Conservation (phyloP, 2,797 vertebrate species). For the Oophaga sylvatica region DNA sequence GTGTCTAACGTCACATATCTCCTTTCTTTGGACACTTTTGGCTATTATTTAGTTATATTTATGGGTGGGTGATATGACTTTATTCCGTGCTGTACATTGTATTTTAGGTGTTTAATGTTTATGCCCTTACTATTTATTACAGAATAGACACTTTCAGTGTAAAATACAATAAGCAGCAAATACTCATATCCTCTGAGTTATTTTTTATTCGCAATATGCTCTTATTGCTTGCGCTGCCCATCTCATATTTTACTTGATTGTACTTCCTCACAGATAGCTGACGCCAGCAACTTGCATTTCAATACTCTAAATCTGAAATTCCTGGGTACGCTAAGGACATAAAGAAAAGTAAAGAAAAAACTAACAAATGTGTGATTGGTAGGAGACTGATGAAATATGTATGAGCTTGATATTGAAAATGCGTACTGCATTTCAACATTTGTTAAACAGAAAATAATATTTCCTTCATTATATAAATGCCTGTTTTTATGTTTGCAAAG, state of each 20-base stretch:
- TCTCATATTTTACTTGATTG: neutral
- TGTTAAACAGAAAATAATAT: conserved; percentile 35
- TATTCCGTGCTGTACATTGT: neutral
- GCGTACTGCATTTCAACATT: conserved; percentile 30
- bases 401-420: conserved; percentile 31
- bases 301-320: neutral
- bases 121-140: neutral
- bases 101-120: neutral
- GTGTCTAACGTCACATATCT: neutral
- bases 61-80: neutral
- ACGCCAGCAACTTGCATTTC: conserved; percentile 4
- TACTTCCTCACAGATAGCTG: neutral
- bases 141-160: neutral
- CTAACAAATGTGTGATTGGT: conserved; percentile 17
- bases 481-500: conserved; percentile 1
- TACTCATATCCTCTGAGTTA: neutral
- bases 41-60: neutral
- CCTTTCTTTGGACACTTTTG: neutral
- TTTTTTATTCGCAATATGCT: neutral
- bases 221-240: neutral
- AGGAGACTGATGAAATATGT: conserved; percentile 24
- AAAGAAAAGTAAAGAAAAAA: neutral
- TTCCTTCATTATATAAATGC: conserved; percentile 41
- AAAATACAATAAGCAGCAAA: neutral
- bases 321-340: neutral